Conservation (phyloP, 2,888 invertebrate genomes). For the Lasioglossum figueresi region DNA sequence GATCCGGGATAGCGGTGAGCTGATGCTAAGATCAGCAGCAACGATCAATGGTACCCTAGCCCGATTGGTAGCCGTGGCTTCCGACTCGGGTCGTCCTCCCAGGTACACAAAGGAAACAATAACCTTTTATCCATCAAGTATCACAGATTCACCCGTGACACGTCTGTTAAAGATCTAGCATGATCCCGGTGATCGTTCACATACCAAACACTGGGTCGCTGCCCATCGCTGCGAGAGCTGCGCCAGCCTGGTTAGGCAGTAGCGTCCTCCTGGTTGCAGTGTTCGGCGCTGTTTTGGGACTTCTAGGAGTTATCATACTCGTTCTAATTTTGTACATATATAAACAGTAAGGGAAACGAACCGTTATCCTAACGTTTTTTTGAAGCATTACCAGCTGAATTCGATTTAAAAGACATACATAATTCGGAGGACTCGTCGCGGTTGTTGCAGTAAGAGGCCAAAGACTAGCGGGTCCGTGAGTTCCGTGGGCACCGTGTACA, state of each 20-base stretch:
- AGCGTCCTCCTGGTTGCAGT: constrained; percentile 86
- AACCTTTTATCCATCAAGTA: not conserved
- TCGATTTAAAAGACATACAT: not conserved
- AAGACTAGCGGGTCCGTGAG: constrained; percentile 80
- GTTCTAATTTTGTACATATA: constrained; percentile 92
- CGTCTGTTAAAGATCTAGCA: constrained; percentile 74
- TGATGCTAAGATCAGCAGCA: constrained; percentile 83
- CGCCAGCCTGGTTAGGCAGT: constrained; percentile 84
- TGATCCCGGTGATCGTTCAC: constrained; percentile 85
- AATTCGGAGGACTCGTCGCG: not conserved
- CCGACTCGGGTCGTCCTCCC: constrained; percentile 94
- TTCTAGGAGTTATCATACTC: constrained; percentile 90
- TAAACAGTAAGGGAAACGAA: constrained; percentile 86
- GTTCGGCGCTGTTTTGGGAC: constrained; percentile 89
- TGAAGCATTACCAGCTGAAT: too few species aligned
- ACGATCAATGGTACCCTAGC: constrained; percentile 86
- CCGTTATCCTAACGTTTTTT: not conserved
- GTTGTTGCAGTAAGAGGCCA: constrained; percentile 75
- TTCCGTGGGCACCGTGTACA: constrained; percentile 80
- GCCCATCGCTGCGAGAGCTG: constrained; percentile 84
- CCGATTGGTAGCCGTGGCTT: constrained; percentile 92
- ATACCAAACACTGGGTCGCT: constrained; percentile 81
- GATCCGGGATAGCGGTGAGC: constrained; percentile 88
- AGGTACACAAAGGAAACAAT: constrained; percentile 84
- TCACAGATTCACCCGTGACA: not conserved